phyloP scores from a whole-genome alignment of 2,888 invertebrate species.

The Cheilosia pagana region DNA sequence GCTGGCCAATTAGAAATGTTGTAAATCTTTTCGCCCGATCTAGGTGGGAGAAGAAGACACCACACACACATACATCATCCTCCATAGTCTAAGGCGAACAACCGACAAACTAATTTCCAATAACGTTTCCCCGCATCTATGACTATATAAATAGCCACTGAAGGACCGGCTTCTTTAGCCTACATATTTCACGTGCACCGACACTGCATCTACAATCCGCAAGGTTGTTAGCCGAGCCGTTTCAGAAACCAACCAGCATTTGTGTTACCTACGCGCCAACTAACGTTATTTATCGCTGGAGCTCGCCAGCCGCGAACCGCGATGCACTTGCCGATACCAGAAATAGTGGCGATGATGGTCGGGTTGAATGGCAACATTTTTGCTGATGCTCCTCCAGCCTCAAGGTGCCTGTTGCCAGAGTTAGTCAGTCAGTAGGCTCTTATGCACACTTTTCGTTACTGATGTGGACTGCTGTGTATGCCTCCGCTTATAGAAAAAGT shows the following conservation, averaged over 20 bases:
- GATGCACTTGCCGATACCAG: conserved; percentile 21
- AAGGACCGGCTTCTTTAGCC: conserved; percentile 63
- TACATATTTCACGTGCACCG: conserved; percentile 48
- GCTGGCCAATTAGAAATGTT: conserved; percentile 58
- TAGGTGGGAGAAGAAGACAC: conserved; percentile 3
- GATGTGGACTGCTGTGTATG: conserved; percentile 11
- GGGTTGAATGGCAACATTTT: conserved; percentile 52
- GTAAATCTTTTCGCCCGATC: conserved; percentile 34
- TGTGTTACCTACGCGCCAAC: conserved; percentile 30
- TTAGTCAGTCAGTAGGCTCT: conserved; percentile 68
- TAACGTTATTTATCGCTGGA: conserved; percentile 64
- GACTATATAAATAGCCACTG: conserved; percentile 62
- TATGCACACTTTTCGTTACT: conserved; percentile 7
- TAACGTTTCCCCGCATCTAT: conserved; percentile 64
- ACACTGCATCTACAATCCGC: conserved; percentile 32
- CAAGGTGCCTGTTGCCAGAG: conserved; percentile 15
- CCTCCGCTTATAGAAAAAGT: conserved; percentile 43
- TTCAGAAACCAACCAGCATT: conserved; percentile 35
- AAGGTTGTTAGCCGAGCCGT: conserved; percentile 48
- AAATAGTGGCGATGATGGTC: conserved; percentile 4
- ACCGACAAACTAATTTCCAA: conserved; percentile 62
- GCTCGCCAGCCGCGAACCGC: not conserved
- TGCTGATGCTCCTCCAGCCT: conserved; percentile 5
- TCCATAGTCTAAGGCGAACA: conserved; percentile 39
- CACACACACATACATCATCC: conserved; percentile 8